Percentiles rank a stretch among this genome's conserved stretches.
phyloP scores from a whole-genome alignment of 2,888 invertebrate species.

The Liposcelis brunnea region DNA sequence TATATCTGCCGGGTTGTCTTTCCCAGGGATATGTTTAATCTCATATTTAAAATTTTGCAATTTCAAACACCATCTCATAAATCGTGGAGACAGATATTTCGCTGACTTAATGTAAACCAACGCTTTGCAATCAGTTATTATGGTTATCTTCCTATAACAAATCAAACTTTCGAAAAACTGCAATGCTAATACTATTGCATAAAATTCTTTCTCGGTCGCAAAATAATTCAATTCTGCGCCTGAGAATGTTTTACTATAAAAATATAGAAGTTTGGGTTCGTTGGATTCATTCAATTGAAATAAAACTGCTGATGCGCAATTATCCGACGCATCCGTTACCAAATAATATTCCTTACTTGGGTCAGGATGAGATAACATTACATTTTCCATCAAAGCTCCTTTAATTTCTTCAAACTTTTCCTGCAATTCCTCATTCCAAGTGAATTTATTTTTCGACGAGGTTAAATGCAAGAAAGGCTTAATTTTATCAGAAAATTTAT shows the following conservation, averaged over 20 bases:
- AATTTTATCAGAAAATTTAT: not conserved
- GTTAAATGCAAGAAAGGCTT: not conserved
- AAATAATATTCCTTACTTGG: too few species aligned
- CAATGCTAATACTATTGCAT: conserved; percentile 2
- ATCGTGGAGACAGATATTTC: conserved; percentile 1
- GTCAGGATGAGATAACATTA: not conserved
- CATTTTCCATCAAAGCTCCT: not conserved
- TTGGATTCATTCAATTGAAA: not conserved
- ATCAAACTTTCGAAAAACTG: conserved; percentile 1
- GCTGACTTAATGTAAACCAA: not conserved
- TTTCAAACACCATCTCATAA: conserved; percentile 1
- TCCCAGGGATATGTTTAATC: not conserved
- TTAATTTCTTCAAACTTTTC: conserved; percentile 2
- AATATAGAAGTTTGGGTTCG: not conserved
- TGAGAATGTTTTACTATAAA: not conserved
- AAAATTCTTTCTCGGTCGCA: conserved; percentile 6
- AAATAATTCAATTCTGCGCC: conserved; percentile 2
- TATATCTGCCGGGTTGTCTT: not conserved
- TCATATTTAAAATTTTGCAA: conserved; percentile 5
- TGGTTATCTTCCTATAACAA: not conserved
- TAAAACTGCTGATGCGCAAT: not conserved
- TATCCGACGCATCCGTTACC: too few species aligned
- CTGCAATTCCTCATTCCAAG: not conserved
- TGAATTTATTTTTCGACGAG: not conserved
- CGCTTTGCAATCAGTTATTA: conserved; percentile 7